Evolutionary conservation across 2,797 vertebrate genomes (phyloP).

Genomic region (Oreortyx pictus): DNA sequence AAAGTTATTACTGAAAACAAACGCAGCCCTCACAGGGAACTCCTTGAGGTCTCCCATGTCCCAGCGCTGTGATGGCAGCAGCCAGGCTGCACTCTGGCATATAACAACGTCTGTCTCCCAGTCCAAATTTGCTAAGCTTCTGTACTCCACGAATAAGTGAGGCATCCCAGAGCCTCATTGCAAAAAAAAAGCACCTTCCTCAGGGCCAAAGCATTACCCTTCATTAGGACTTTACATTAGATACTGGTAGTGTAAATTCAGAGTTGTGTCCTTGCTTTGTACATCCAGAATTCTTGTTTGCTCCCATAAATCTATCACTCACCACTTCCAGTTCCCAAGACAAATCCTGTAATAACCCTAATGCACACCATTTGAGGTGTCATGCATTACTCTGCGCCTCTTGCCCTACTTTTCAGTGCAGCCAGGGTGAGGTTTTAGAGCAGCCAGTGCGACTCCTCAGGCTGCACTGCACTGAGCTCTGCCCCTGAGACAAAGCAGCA

Average conservation of each 20-base stretch:
- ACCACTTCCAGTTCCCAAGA: not conserved
- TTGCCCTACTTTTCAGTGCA: not conserved
- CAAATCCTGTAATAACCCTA: not conserved
- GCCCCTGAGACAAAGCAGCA: not conserved
- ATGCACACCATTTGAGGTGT: not conserved
- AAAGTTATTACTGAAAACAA: not conserved
- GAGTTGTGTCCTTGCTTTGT: not conserved
- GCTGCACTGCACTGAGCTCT: not conserved
- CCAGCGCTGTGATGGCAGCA: not conserved
- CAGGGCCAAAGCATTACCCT: not conserved
- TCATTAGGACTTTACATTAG: not conserved
- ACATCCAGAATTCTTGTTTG: not conserved
- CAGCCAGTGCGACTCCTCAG: not conserved
- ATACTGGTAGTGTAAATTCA: not conserved
- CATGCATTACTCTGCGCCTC: not conserved
- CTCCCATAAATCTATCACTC: not conserved
- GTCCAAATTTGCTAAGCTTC: accelerated
- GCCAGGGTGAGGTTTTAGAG: accelerated
- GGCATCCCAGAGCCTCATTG: not conserved
- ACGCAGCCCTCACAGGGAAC: not conserved
- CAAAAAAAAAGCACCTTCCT: not conserved
- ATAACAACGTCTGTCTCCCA: not conserved
- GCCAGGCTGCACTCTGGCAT: accelerated
- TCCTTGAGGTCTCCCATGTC: not conserved
- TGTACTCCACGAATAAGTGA: accelerated